Conservation (phyloP, 2,113 vertebrate species). For the Axis porcinus region DNA sequence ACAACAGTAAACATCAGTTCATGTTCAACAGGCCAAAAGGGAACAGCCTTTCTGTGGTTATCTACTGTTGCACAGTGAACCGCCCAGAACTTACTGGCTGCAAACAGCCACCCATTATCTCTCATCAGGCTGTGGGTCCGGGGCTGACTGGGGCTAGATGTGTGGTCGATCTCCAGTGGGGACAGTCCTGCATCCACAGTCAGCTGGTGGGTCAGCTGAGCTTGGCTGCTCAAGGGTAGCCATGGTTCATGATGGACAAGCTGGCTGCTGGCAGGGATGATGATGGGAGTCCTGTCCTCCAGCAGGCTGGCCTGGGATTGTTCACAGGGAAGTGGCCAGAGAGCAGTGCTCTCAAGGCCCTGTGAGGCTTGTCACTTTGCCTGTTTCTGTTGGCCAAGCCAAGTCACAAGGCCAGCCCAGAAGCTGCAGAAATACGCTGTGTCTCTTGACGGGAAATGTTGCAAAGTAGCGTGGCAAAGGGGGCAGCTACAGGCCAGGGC, state of each 20-base stretch:
- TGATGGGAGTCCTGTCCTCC: neutral
- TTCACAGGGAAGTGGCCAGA: neutral
- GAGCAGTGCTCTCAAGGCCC: neutral
- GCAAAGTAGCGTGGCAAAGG: fast-evolving
- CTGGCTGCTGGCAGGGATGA: neutral
- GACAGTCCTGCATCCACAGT: neutral
- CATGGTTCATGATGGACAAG: fast-evolving
- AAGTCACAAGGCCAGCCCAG: neutral
- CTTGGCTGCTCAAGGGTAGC: neutral
- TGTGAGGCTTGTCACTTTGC: neutral
- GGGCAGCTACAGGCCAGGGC: fast-evolving
- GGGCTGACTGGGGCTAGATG: fast-evolving
- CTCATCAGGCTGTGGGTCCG: neutral
- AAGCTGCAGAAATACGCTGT: fast-evolving
- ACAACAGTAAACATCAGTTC: fast-evolving
- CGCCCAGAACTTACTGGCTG: fast-evolving
- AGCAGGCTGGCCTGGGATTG: neutral
- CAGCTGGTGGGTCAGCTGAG: neutral
- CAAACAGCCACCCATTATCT: fast-evolving
- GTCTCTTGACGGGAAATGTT: neutral
- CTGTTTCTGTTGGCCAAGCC: neutral
- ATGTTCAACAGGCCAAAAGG: neutral
- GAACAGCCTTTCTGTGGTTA: neutral
- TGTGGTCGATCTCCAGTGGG: neutral
- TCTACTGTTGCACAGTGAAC: fast-evolving